A percentile compares a stretch with the other conserved stretches of the same genome.
Evolutionary conservation across 2,888 invertebrate genomes (phyloP).

Genomic region (Pomacea canaliculata): DNA sequence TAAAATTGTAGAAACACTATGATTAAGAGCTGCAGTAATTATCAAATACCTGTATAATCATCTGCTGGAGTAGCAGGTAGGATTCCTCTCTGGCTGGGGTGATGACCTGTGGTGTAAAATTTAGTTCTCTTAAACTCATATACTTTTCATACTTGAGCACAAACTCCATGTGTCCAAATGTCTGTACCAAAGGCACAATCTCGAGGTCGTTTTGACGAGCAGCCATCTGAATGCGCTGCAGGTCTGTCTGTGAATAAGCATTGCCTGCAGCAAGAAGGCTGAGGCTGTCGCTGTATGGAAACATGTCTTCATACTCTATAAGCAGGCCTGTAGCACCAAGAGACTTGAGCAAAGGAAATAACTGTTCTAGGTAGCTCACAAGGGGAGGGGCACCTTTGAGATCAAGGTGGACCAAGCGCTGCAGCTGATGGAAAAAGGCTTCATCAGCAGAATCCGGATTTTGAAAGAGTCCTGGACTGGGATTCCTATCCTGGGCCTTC

Average conservation of each 20-base stretch:
- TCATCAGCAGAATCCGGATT: slow-evolving; percentile 14
- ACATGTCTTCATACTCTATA: slow-evolving; percentile 89
- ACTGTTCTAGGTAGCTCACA: slow-evolving; percentile 70
- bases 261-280: slow-evolving; percentile 74
- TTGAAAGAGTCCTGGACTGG: background rate
- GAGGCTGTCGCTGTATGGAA: slow-evolving; percentile 78
- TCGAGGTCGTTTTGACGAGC: slow-evolving; percentile 76
- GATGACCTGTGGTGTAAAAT: slow-evolving; percentile 68
- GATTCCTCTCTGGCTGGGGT: slow-evolving; percentile 29
- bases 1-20: too few relatives aligned
- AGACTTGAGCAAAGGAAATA: slow-evolving; percentile 61
- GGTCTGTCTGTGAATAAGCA: slow-evolving; percentile 41
- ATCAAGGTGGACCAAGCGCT: slow-evolving; percentile 82
- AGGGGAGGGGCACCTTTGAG: slow-evolving; percentile 86
- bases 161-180: slow-evolving; percentile 87
- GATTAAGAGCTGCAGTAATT: too few relatives aligned
- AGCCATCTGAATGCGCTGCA: slow-evolving; percentile 75
- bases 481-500: background rate
- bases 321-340: slow-evolving; percentile 80
- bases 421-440: slow-evolving; percentile 30
- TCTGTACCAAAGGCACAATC: slow-evolving; percentile 84
- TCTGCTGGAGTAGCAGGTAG: slow-evolving; percentile 73
- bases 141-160: slow-evolving; percentile 79
- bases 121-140: slow-evolving; percentile 77
- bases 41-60: slow-evolving; percentile 76